Conservation (phyloP, 2,797 vertebrate genomes). For the Gallinago stenura region DNA sequence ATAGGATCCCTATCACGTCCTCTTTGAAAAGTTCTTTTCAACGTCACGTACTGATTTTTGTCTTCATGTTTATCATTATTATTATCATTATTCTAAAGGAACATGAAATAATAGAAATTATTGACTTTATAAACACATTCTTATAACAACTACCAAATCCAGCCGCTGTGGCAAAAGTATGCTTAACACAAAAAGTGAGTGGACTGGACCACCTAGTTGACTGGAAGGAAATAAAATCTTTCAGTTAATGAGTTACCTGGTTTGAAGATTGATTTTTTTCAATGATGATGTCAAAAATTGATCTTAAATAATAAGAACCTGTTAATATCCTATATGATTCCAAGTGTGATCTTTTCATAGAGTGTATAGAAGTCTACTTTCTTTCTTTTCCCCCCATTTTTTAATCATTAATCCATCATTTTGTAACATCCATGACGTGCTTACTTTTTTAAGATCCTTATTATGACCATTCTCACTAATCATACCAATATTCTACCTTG, state of each 20-base stretch:
- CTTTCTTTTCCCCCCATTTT: neutral
- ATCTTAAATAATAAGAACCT: neutral
- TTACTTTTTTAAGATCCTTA: neutral
- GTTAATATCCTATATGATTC: neutral
- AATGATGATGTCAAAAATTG: fast-evolving
- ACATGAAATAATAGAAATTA: neutral
- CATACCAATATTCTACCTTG: neutral
- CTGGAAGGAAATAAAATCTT: neutral
- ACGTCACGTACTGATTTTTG: neutral
- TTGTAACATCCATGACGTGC: neutral
- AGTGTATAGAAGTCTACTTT: neutral
- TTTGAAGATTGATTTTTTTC: neutral
- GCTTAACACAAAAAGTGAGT: neutral
- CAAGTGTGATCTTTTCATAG: neutral
- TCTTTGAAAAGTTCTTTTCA: neutral
- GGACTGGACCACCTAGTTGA: neutral
- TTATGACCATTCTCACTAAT: neutral
- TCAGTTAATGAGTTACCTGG: neutral
- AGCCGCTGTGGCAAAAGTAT: neutral
- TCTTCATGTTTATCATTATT: neutral
- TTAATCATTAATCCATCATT: neutral
- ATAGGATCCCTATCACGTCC: neutral
- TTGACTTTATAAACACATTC: neutral
- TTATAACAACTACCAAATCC: neutral
- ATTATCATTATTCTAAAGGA: neutral